Base-by-base conservation (phyloP, 1,140 invertebrate species). In the Sarcophaga bullata region DNA sequence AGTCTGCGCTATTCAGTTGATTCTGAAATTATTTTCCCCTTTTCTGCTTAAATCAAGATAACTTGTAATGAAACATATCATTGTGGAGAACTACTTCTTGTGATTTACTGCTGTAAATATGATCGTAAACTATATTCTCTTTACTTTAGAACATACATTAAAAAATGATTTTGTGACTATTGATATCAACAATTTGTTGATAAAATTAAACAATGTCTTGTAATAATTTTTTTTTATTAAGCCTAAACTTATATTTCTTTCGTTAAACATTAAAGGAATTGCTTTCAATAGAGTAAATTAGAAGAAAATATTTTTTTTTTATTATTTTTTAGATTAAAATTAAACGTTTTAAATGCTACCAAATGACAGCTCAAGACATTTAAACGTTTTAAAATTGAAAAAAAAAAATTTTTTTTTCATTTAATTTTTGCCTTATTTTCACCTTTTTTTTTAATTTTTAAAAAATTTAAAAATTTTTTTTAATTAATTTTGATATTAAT, bases 271-370 rank as follows among this genome's bases (percentile, higher is more conserved):
- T 52, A 49, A 80, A 49, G 80, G 52, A 81, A 81, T 37, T 81
- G 80, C 52, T 81, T 81, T 81, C 52, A 81, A 81, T 81, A 81
- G 25, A 72, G 62, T 68, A 68, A 81, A 52, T 19, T 19, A 68
- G 8, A 68, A 68, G n/a, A 58, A 58, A 13, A 62, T 19, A 81
- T 68, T 17, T 47, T n/a, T n/a, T n/a, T n/a, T n/a, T n/a, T n/a
- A n/a, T n/a, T 54, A 81, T 37, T 47, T 47, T 81, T 68, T 48
- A 78, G 75, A 49, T 75, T 13, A 73, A 73, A 73, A 73, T 46
- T 47, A 47, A 73, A 73, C 25, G 10, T 75, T 75, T 73, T 37
- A 75, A 75, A 47, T 47, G 10, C 10, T 6, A 15, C 13, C 8
- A 37, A 75, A 6, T 75, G 8, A 68, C 15, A 9, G 3, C 54